Conservation (phyloP, 1,140 invertebrate species). For the Drosophila takahashii region DNA sequence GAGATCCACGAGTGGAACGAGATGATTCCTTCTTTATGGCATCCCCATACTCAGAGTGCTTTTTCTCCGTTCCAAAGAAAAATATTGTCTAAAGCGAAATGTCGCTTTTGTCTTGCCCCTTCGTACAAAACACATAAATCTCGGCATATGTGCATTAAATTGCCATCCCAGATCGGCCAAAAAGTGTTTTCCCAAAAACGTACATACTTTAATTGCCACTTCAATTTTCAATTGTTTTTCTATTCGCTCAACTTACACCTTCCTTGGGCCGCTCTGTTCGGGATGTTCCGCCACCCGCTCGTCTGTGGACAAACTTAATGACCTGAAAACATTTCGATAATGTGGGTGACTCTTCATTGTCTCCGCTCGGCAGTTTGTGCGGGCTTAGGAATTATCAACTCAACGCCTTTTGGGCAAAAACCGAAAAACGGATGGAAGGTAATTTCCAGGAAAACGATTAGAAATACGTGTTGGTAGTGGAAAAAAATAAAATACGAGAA, state of each 20-base stretch:
- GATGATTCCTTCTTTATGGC: constrained; percentile 67
- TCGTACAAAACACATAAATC: constrained; percentile 78
- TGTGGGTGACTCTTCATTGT: constrained; percentile 52
- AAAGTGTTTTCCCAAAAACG: constrained; percentile 3
- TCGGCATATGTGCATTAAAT: constrained; percentile 81
- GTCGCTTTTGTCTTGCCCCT: constrained; percentile 71
- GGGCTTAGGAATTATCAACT: constrained; percentile 76
- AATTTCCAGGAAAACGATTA: constrained; percentile 76
- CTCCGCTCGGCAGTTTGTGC: constrained; percentile 37
- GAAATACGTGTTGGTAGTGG: constrained; percentile 37
- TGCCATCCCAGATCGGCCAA: constrained; percentile 43
- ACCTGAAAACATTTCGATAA: constrained; percentile 83
- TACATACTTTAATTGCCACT: constrained; percentile 66
- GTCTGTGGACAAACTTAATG: constrained; percentile 77
- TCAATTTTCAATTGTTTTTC: constrained; percentile 79
- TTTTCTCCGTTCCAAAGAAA: constrained; percentile 37
- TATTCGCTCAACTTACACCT: constrained; percentile 59
- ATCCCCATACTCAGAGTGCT: constrained; percentile 30
- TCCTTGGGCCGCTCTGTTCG: constrained; percentile 15
- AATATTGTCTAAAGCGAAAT: constrained; percentile 73
- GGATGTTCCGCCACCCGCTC: constrained; percentile 19
- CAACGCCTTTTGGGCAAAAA: constrained; percentile 58
- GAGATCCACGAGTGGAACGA: constrained; percentile 2
- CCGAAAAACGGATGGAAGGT: constrained; percentile 47
- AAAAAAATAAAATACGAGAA: constrained; percentile 26